Evolutionary conservation across 2,113 vertebrate species (phyloP), one percentile per base, ranked within the genome.

Genomic region (Puntigrus tetrazona): DNA sequence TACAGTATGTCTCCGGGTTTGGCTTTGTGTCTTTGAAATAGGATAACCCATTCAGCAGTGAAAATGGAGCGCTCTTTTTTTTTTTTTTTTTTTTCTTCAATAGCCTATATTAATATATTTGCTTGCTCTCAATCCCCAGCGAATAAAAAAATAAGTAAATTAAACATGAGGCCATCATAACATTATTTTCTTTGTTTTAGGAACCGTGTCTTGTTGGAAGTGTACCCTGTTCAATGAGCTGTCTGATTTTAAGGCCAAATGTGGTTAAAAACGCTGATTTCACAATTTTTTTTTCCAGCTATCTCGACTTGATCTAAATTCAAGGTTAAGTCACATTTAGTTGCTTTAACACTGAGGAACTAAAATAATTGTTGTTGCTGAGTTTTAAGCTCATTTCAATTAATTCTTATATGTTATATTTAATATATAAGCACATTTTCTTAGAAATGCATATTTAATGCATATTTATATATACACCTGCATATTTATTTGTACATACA

Each of bases 1-100:
- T 55, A 20, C 41, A 52, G n/a, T 84, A 36, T 50, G 20, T 84
- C 41, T 69, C 82, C 18, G 73, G 57, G 82, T 77, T 84, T 77
- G 73, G 59, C 82, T 38, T 8, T 77, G 25, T 61, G 34, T 27
- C 34, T 16, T 74, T 74, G 36, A 82, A 82, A 72, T 65, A 65
- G 22, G 73, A 76, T 77, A 34, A 34, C 29, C 29, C 45, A 63
- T 77, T 77, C 43, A 77, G 36, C 57, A 76, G 59, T 47, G 18
- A 38, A 67, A 43, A 27, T 50, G 0, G 38, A 7, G 43, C 16
- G 52, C n/a, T n/a, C n/a, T n/a, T 55, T 55, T 61, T 29, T 61
- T 61, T 27, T 50, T 55, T 61, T 27, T 59, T 59, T 25, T 14
- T 8, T 14, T 25, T 34, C 0, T 9, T 78, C 10, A 59, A 36